These are phyloP conservation scores for Enteromius unitaeniatus DNA, from an alignment of 2,797 vertebrate species.

Conservation along the genomic window DNA sequence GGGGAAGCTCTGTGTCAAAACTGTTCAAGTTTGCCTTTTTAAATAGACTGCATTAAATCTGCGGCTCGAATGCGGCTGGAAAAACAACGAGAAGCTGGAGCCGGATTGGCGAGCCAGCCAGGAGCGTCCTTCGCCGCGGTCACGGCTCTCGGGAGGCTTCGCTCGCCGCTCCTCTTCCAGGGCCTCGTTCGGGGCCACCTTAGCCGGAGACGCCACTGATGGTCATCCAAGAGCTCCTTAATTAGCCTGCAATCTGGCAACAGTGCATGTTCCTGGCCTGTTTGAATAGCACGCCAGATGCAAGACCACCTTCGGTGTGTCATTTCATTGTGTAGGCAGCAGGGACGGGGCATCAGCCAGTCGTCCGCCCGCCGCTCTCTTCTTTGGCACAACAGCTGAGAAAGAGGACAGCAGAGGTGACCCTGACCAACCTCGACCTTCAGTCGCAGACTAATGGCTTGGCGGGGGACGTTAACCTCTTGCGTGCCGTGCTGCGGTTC, in stretches of 20 bases:
- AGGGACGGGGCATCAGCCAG: slow-evolving; percentile 52
- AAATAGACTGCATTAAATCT: slow-evolving; percentile 60
- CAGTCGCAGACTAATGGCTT: slow-evolving; percentile 57
- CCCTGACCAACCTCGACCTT: slow-evolving; percentile 68
- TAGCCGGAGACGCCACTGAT: slow-evolving; percentile 83
- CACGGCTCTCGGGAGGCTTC: slow-evolving; percentile 69
- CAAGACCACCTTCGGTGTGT: slow-evolving; percentile 83
- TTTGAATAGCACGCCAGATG: slow-evolving; percentile 84
- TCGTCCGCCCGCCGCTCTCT: slow-evolving; percentile 46
- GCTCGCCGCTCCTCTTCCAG: slow-evolving; percentile 79
- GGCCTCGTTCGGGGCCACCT: slow-evolving; percentile 75
- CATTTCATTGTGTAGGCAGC: slow-evolving; percentile 80
- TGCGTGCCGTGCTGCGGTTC: neutral
- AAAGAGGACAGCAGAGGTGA: slow-evolving; percentile 62
- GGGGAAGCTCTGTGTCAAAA: slow-evolving; percentile 72
- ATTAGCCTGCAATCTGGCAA: slow-evolving; percentile 87
- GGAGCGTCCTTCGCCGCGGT: slow-evolving; percentile 26
- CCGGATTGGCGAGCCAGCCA: neutral
- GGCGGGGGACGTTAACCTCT: slow-evolving; percentile 45
- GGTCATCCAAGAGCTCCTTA: slow-evolving; percentile 87
- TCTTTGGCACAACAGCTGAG: slow-evolving; percentile 59
- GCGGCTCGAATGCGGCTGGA: slow-evolving; percentile 68
- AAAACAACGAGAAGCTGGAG: slow-evolving; percentile 7
- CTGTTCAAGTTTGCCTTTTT: slow-evolving; percentile 70
- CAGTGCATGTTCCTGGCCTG: slow-evolving; percentile 79